Evolutionary conservation across 2,113 vertebrate genomes (phyloP).

Genomic region (Ariopsis seemanni): DNA sequence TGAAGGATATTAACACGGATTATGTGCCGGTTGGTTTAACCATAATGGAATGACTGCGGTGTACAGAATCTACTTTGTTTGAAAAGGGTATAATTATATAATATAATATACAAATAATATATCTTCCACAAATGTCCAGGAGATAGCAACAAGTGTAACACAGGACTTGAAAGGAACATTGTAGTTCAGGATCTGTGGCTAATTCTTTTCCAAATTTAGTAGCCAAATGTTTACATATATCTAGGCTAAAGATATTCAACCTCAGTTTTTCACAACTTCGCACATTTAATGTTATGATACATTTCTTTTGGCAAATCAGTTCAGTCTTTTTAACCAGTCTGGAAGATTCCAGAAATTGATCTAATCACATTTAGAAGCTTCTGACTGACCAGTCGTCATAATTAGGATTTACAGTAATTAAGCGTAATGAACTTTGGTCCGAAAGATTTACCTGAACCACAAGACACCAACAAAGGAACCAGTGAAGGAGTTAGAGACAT

Average conservation of each 20-base stretch:
- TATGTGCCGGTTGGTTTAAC: neutral
- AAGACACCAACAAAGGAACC: neutral
- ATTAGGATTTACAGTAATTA: neutral
- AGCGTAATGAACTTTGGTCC: neutral
- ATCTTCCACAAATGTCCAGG: neutral
- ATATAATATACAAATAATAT: too few relatives aligned
- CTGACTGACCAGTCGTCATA: neutral
- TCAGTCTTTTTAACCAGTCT: neutral
- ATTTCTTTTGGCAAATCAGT: too few relatives aligned
- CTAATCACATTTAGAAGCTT: neutral
- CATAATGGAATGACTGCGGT: neutral
- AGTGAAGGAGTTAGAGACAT: neutral
- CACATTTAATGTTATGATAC: too few relatives aligned
- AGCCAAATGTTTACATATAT: too few relatives aligned
- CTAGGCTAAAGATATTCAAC: too few relatives aligned
- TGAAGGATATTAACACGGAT: neutral
- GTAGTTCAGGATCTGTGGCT: neutral
- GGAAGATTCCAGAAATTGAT: neutral
- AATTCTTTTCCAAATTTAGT: neutral
- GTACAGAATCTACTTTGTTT: neutral
- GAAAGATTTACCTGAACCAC: neutral
- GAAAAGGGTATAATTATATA: neutral
- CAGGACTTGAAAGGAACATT: too few relatives aligned
- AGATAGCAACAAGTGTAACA: too few relatives aligned
- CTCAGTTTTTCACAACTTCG: too few relatives aligned